Conservation (phyloP, 2,797 vertebrate genomes). For the Lophura swinhoii region DNA sequence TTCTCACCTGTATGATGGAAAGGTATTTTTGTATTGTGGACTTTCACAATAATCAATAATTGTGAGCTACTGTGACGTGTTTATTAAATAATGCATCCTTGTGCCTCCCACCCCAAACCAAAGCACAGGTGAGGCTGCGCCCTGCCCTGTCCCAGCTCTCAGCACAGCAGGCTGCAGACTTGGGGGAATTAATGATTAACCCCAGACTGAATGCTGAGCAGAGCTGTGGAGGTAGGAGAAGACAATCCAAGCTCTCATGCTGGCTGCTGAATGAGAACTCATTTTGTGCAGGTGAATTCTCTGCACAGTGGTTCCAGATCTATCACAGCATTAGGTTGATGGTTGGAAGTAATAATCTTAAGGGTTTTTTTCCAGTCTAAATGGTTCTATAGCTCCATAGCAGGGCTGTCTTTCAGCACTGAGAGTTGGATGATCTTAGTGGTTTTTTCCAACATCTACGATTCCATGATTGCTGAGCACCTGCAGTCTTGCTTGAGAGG, state of each 20-base stretch:
- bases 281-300: accelerated
- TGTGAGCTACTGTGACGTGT: background rate
- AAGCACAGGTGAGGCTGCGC: background rate
- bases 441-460: background rate
- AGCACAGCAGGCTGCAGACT: background rate
- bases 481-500: background rate
- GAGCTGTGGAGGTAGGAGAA: background rate
- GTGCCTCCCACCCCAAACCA: background rate
- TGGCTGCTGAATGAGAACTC: background rate
- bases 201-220: background rate
- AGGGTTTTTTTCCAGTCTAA: background rate
- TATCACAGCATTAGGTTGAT: background rate
- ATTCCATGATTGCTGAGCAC: background rate
- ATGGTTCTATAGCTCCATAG: background rate
- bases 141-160: background rate
- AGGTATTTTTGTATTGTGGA: background rate
- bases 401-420: background rate
- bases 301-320: background rate
- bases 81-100: background rate
- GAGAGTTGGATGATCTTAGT: background rate
- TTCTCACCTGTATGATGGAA: background rate
- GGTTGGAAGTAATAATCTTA: background rate
- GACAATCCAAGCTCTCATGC: background rate
- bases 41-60: background rate
- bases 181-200: background rate